Conservation (phyloP, 1,140 invertebrate species). For the Philopotamus ludificatus region DNA sequence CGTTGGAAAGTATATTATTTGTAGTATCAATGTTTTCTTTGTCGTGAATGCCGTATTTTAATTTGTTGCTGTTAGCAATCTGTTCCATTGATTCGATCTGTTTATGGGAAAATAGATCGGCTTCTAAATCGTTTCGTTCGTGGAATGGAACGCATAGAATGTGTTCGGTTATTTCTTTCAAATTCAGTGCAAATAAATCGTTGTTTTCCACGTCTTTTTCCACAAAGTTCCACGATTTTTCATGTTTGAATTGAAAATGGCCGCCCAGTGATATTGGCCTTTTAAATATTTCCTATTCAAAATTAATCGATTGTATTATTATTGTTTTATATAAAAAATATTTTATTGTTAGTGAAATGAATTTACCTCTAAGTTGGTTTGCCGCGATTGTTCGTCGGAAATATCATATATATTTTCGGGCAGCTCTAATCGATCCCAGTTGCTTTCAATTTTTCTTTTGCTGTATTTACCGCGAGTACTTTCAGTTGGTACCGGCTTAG, state of each 20-base stretch:
- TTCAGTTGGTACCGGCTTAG: not conserved
- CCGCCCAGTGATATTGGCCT: constrained; percentile 49
- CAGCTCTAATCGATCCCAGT: constrained; percentile 54
- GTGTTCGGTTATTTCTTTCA: constrained; percentile 46
- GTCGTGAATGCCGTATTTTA: constrained; percentile 28
- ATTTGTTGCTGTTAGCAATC: constrained; percentile 48
- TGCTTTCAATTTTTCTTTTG: constrained; percentile 54
- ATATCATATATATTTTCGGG: constrained; percentile 50
- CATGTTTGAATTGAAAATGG: constrained; percentile 57
- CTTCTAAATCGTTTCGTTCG: constrained; percentile 49
- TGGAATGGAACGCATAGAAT: constrained; percentile 51
- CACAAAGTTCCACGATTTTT: constrained; percentile 51
- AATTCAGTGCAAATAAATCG: constrained; percentile 53
- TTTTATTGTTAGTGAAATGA: not conserved
- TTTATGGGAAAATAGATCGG: constrained; percentile 45
- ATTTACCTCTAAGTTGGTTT: constrained; percentile 52
- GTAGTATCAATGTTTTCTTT: constrained; percentile 20
- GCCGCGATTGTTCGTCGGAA: constrained; percentile 47
- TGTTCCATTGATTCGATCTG: constrained; percentile 50
- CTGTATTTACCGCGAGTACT: constrained; percentile 46
- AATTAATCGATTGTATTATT: constrained; percentile 2
- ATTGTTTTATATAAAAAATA: not conserved
- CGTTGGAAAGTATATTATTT: constrained; percentile 20
- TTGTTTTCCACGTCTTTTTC: constrained; percentile 48
- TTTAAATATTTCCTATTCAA: constrained; percentile 48